These are phyloP conservation scores for Podilymbus podiceps DNA, from an alignment of 2,113 vertebrate species.

Conservation along the genomic window DNA sequence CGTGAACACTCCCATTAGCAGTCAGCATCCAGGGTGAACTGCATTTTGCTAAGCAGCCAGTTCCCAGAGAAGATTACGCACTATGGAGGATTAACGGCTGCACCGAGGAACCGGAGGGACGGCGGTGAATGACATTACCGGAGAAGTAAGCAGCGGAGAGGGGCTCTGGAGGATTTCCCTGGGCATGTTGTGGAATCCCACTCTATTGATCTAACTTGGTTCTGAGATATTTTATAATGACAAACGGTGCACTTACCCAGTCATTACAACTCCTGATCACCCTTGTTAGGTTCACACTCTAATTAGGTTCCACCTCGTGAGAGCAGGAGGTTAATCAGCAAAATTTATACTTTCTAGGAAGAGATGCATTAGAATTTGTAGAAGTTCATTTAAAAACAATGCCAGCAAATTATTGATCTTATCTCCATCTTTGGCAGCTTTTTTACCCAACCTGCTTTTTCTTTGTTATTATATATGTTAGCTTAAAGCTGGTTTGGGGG, in stretches of 20 bases:
- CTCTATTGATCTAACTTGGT: conserved; percentile 5
- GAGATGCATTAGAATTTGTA: not conserved
- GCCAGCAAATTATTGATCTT: conserved; percentile 26
- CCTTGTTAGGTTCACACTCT: not conserved
- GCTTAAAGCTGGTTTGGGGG: not conserved
- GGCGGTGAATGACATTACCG: not conserved
- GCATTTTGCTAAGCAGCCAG: conserved; percentile 37
- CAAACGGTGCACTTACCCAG: not conserved
- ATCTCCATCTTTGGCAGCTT: not conserved
- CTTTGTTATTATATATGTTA: not conserved
- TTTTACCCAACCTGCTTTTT: not conserved
- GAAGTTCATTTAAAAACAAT: conserved; percentile 17
- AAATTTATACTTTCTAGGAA: not conserved
- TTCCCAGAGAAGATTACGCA: conserved; percentile 46
- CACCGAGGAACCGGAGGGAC: not conserved
- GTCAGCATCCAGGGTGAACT: not conserved
- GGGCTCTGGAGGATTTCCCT: not conserved
- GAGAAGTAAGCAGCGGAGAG: not conserved
- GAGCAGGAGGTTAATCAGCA: conserved; percentile 29
- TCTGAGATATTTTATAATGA: conserved; percentile 36
- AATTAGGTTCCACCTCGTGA: not conserved
- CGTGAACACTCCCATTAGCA: not conserved
- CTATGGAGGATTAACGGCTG: not conserved
- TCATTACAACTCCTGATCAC: conserved; percentile 5
- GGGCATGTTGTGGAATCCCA: not conserved